Conservation (phyloP, 2,797 vertebrate genomes). For the Acanthurus tractus region DNA sequence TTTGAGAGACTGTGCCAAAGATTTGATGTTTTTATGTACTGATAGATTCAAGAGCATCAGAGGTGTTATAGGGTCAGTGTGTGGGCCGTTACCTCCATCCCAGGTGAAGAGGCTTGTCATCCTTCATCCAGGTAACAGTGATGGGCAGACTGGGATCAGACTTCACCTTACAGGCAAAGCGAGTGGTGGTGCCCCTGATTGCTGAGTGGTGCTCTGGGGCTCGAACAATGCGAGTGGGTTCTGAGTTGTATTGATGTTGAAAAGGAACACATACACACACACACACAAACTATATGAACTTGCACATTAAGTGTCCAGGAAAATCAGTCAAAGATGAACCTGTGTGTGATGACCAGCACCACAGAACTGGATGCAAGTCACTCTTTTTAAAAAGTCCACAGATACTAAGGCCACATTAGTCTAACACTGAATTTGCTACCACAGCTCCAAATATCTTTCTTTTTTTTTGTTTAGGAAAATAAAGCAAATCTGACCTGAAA, state of each 20-base stretch:
- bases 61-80: background rate
- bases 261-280: slow-evolving; percentile 21
- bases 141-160: slow-evolving; percentile 89
- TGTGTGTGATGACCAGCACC: background rate
- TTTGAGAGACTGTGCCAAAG: no score
- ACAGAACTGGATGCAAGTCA: background rate
- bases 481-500: background rate
- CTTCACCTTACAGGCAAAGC: slow-evolving; percentile 90
- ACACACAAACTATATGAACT: slow-evolving; percentile 2
- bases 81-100: slow-evolving; percentile 87
- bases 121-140: slow-evolving; percentile 91
- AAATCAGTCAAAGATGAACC: background rate
- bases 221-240: slow-evolving; percentile 91
- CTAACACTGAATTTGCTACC: background rate
- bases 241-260: slow-evolving; percentile 69
- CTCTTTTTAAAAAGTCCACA: no score
- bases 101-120: slow-evolving; percentile 87
- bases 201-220: slow-evolving; percentile 88
- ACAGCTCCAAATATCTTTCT: background rate
- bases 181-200: slow-evolving; percentile 85
- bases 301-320: background rate
- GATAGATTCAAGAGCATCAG: background rate
- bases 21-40: background rate
- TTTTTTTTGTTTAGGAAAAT: slow-evolving; percentile 1
- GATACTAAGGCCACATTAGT: background rate